Conservation (phyloP, 2,888 invertebrate species). For the Drosophila kuntzei region DNA sequence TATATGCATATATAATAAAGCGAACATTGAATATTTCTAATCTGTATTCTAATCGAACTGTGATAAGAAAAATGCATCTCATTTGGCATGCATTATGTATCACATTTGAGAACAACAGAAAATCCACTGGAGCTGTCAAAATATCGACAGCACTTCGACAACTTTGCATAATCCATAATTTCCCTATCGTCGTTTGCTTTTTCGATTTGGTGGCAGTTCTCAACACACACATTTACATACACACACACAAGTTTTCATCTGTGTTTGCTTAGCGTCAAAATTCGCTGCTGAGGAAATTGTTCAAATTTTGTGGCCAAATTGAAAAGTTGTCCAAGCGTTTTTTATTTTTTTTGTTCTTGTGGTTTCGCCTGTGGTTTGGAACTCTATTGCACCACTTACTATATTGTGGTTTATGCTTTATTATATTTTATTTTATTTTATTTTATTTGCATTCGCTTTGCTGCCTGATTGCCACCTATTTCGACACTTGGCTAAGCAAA, state of each 20-base stretch:
- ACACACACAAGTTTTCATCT: background rate
- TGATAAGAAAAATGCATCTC: conserved; percentile 6
- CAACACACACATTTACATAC: background rate
- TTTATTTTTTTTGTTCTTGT: conserved; percentile 28
- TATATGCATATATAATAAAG: background rate
- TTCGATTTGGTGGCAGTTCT: conserved; percentile 27
- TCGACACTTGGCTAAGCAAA: conserved; percentile 64
- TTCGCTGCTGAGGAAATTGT: conserved; percentile 56
- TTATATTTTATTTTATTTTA: conserved; percentile 38
- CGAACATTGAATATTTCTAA: background rate
- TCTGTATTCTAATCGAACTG: background rate
- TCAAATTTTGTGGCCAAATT: conserved; percentile 70
- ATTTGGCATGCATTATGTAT: conserved; percentile 32
- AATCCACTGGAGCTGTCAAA: conserved; percentile 23
- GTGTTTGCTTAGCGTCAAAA: conserved; percentile 25
- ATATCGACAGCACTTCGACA: conserved; percentile 28
- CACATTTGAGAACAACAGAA: conserved; percentile 1
- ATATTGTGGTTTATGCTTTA: conserved; percentile 63
- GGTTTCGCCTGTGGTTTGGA: conserved; percentile 11
- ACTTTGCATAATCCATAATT: conserved; percentile 68
- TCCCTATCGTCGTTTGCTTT: conserved; percentile 56
- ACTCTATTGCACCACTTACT: conserved; percentile 35
- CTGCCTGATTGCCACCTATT: conserved; percentile 56
- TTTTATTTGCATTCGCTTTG: conserved; percentile 26
- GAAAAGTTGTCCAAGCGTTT: conserved; percentile 63